Evolutionary conservation across 1,140 invertebrate species (phyloP).

Genomic region (Drosophila aff.): DNA sequence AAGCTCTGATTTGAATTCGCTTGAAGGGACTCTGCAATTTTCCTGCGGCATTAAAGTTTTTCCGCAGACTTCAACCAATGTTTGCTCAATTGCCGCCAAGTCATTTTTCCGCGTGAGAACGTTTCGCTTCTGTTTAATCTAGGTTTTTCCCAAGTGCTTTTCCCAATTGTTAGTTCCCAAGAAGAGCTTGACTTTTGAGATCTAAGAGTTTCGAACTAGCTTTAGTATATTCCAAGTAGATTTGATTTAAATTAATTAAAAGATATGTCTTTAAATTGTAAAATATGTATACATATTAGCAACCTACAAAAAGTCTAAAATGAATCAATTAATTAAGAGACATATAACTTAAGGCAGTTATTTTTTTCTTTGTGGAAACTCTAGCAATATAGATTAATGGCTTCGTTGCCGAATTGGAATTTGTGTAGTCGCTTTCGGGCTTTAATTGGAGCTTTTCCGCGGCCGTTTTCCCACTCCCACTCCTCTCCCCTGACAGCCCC

Average conservation of each 20-base stretch:
- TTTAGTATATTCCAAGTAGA: not conserved
- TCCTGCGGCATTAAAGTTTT: not conserved
- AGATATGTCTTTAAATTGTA: not conserved
- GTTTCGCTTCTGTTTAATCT: constrained; percentile 20
- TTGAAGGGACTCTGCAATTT: constrained; percentile 12
- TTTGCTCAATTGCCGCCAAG: constrained; percentile 29
- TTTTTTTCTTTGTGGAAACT: not conserved
- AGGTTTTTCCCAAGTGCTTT: constrained; percentile 9
- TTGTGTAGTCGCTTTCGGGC: not conserved
- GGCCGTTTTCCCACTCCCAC: not conserved
- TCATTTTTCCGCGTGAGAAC: constrained; percentile 42
- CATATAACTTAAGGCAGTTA: not conserved
- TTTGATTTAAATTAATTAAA: not conserved
- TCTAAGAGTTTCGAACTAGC: not conserved
- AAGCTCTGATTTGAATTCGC: constrained; percentile 4
- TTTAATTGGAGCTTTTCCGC: constrained; percentile 12
- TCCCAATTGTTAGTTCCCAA: not conserved
- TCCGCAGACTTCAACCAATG: constrained; percentile 1
- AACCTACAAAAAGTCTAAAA: not conserved
- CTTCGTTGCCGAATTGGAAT: constrained; percentile 18
- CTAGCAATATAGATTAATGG: constrained; percentile 8
- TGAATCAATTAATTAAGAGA: not conserved
- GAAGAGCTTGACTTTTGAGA: not conserved
- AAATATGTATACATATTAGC: not conserved
- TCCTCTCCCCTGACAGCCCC: not conserved